Conservation (phyloP, 2,797 vertebrate genomes). For the Anolis apletophallus region DNA sequence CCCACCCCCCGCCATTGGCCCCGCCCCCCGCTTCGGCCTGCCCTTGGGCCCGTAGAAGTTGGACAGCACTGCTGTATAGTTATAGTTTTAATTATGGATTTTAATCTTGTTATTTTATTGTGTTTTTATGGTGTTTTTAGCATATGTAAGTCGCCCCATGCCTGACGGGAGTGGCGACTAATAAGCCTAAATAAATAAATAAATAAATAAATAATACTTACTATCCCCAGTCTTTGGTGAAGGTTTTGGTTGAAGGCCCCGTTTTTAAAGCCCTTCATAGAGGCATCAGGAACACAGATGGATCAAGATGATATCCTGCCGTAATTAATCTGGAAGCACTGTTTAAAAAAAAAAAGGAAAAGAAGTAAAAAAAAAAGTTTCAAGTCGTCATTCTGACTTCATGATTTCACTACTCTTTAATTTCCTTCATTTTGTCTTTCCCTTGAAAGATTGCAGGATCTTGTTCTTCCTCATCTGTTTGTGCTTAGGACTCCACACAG, state of each 20-base stretch:
- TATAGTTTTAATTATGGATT: too few relatives aligned
- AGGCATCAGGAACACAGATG: constrained; percentile 22
- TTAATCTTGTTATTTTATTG: too few relatives aligned
- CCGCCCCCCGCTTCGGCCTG: too few relatives aligned
- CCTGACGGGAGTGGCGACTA: too few relatives aligned
- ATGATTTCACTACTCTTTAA: background rate
- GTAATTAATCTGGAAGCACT: constrained; percentile 58
- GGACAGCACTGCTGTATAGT: too few relatives aligned
- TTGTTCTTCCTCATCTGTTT: background rate
- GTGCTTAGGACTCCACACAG: background rate
- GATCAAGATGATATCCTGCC: constrained; percentile 24
- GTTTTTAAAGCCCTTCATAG: constrained; percentile 36
- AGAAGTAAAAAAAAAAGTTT: background rate
- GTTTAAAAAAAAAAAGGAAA: background rate
- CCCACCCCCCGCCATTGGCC: too few relatives aligned
- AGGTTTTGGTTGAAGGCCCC: constrained; percentile 45
- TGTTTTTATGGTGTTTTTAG: too few relatives aligned
- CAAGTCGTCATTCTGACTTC: background rate
- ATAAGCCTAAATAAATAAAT: too few relatives aligned
- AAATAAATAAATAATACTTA: too few relatives aligned
- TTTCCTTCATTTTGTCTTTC: background rate
- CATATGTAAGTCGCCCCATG: too few relatives aligned
- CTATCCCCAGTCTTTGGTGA: constrained; percentile 55
- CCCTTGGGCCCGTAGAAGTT: too few relatives aligned
- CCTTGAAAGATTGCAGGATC: background rate